Percentiles rank a stretch among this genome's conserved stretches.
phyloP scores from a whole-genome alignment of 1,140 invertebrate genomes.

The Varroa destructor region DNA sequence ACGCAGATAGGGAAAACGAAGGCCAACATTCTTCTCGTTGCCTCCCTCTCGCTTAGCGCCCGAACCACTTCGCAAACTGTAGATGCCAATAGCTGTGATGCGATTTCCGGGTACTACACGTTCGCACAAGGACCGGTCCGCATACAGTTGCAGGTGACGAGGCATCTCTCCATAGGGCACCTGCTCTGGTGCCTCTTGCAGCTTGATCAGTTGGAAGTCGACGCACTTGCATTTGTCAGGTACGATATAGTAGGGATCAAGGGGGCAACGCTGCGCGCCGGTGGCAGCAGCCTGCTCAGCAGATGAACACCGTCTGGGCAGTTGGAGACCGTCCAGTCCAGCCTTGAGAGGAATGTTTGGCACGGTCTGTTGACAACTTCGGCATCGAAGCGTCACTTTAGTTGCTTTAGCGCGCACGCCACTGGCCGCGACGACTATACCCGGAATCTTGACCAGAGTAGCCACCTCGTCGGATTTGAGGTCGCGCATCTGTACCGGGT shows the following conservation, averaged over 20 bases:
- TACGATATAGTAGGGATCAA: constrained; percentile 94
- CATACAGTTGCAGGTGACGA: constrained; percentile 83
- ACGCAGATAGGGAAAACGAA: constrained; percentile 80
- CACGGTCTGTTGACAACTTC: constrained; percentile 75
- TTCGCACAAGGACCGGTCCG: constrained; percentile 88
- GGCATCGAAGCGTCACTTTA: constrained; percentile 85
- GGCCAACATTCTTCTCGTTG: constrained; percentile 78
- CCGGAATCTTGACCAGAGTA: constrained; percentile 80
- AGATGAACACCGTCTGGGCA: constrained; percentile 81
- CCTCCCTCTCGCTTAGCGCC: constrained; percentile 45
- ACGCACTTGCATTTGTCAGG: constrained; percentile 95
- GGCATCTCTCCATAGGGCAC: constrained; percentile 98
- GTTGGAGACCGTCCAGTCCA: constrained; percentile 87
- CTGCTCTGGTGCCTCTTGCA: constrained; percentile 90
- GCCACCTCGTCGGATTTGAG: constrained; percentile 90
- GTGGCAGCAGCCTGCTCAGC: constrained; percentile 47
- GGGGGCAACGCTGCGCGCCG: constrained; percentile 69
- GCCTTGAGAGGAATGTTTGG: constrained; percentile 80
- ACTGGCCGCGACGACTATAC: constrained; percentile 86
- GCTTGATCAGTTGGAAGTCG: constrained; percentile 71
- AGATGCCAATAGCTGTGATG: constrained; percentile 84
- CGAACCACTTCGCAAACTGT: constrained; percentile 38
- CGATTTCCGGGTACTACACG: constrained; percentile 89
- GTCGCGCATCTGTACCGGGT: constrained; percentile 64
- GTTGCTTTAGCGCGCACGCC: constrained; percentile 89